Evolutionary conservation across 2,888 invertebrate species (phyloP).

Genomic region (Drosophila mettleri): DNA sequence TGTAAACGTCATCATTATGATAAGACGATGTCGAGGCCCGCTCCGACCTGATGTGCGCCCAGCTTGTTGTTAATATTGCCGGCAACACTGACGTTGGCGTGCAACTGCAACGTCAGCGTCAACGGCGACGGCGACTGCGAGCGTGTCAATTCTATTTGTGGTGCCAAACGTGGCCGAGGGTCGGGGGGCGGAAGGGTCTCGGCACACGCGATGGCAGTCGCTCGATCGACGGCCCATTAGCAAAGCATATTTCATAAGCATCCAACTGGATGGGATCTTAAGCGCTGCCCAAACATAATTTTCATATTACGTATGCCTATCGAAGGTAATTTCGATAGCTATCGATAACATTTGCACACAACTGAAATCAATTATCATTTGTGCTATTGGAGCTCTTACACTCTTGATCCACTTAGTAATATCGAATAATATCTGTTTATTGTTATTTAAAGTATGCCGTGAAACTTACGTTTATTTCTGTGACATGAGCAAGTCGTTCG

Average conservation of each 20-base stretch:
- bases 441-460: no score
- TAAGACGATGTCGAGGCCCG: constrained; percentile 59
- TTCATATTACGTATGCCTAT: no score
- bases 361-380: no score
- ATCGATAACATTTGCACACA: background rate
- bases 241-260: background rate
- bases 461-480: no score
- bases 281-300: background rate
- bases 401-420: no score
- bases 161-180: constrained; percentile 1
- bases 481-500: no score
- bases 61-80: constrained; percentile 17
- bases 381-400: no score
- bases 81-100: constrained; percentile 36
- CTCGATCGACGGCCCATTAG: constrained; percentile 14
- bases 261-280: background rate
- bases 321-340: background rate
- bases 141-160: constrained; percentile 42
- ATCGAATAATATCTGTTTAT: no score
- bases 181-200: background rate
- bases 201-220: background rate
- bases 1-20: constrained; percentile 81
- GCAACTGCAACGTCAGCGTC: constrained; percentile 56
- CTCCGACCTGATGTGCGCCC: constrained; percentile 22
- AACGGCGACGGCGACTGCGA: constrained; percentile 12